Conservation (phyloP, 2,888 invertebrate genomes). For the Calameuta filiformis region DNA sequence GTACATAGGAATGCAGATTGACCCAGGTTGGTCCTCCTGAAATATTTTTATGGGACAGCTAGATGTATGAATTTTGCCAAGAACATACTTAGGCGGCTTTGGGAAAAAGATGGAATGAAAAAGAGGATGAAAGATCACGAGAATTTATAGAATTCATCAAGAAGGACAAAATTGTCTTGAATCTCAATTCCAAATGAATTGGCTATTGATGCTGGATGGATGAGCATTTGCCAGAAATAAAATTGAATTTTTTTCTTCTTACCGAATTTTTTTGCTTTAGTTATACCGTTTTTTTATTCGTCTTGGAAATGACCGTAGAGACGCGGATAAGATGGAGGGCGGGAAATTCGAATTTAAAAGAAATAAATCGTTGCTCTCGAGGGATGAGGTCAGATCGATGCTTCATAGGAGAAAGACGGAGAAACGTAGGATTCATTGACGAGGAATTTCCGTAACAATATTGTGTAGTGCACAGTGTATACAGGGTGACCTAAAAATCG, state of each 20-base stretch:
- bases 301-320: background rate
- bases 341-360: background rate
- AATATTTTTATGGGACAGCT: background rate
- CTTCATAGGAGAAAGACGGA: background rate
- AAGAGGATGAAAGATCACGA: background rate
- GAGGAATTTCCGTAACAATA: background rate
- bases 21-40: background rate
- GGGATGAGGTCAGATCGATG: background rate
- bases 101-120: background rate
- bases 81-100: background rate
- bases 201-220: background rate
- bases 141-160: background rate
- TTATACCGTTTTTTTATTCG: background rate
- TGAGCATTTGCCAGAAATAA: background rate
- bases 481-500: background rate
- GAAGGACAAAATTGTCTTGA: background rate
- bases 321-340: background rate
- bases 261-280: background rate
- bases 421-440: background rate
- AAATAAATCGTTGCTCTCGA: background rate
- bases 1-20: background rate
- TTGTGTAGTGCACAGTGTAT: background rate
- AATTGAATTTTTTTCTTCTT: background rate
- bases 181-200: background rate
- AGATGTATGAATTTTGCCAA: background rate